Evolutionary conservation across 2,888 invertebrate species (phyloP), one percentile per base, ranked within the genome.

Genomic region (Cryptocheilus praepositus): DNA sequence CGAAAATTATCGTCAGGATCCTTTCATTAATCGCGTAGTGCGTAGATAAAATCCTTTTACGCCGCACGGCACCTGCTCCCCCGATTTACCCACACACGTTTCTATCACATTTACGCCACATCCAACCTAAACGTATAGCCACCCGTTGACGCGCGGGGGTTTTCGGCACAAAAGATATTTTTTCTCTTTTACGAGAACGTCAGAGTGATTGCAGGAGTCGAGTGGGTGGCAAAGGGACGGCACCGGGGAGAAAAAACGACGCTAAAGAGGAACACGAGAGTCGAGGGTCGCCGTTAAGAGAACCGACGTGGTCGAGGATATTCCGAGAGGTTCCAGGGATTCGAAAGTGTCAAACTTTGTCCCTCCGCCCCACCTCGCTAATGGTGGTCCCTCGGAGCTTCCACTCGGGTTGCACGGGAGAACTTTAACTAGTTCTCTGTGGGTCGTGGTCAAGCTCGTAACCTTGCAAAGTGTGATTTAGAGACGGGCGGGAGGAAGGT

Each of bases 391-490:
- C 71, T 65, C 60, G 63, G 36, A 64, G 65, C 61, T 62, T 60
- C 54, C 58, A 55, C 57, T 67, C 71, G 67, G 78, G 61, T 69
- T 51, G 65, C 36, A 36, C 36, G 36, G 36, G 4, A 36, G 72
- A 77, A 77, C 69, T 77, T 77, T 77, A 72, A 77, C 75, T 75
- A 76, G 77, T 74, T 77, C 64, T 77, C 46, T 58, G 60, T 77
- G 63, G 65, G 54, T 68, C 53, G 62, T 28, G 59, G 64, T 62
- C 57, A 61, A 61, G 67, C 51, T 64, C 63, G 55, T 62, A 64
- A 77, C 66, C 70, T 66, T 70, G 55, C 54, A 66, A 63, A 69
- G 66, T 58, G 67, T 67, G 78, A 72, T 67, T 74, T 66, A 46
- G 61, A 57, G 44, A 45, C 56, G 57, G 25, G 43, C 22, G 16